These are phyloP conservation scores for Zaprionus lineosus DNA, from an alignment of 2,888 invertebrate genomes.

Conservation along the genomic window DNA sequence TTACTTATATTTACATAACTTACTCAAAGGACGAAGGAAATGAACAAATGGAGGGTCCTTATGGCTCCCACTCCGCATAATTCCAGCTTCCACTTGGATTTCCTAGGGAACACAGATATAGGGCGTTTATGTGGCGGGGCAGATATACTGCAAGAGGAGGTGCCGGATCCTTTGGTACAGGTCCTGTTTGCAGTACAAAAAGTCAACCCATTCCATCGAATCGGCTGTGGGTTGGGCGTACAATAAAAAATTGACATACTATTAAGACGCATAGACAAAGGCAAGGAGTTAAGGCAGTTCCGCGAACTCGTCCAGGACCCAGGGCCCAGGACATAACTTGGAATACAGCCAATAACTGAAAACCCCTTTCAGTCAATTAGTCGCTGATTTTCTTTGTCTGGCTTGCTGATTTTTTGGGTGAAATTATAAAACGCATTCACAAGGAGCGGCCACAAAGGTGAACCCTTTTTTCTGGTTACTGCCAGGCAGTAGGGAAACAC, in stretches of 20 bases:
- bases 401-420: conserved; percentile 34
- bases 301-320: conserved; percentile 13
- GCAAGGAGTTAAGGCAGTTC: conserved; percentile 47
- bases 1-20: too few species aligned
- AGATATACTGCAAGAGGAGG: neutral
- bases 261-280: conserved; percentile 29
- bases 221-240: conserved; percentile 1
- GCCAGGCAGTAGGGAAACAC: conserved; percentile 1
- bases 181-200: neutral
- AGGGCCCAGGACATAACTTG: conserved; percentile 2
- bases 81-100: too few species aligned
- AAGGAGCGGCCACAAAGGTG: conserved; percentile 34
- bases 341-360: conserved; percentile 16
- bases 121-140: too few species aligned
- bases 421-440: conserved; percentile 51
- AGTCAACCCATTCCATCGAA: conserved; percentile 30
- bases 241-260: conserved; percentile 36
- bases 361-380: conserved; percentile 78
- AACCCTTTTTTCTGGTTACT: conserved; percentile 46
- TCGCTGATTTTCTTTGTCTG: conserved; percentile 69
- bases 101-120: too few species aligned
- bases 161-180: neutral
- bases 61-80: too few species aligned
- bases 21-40: too few species aligned
- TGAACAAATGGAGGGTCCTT: too few species aligned